Conservation (phyloP, 2,797 vertebrate genomes). For the Falco naumanni region DNA sequence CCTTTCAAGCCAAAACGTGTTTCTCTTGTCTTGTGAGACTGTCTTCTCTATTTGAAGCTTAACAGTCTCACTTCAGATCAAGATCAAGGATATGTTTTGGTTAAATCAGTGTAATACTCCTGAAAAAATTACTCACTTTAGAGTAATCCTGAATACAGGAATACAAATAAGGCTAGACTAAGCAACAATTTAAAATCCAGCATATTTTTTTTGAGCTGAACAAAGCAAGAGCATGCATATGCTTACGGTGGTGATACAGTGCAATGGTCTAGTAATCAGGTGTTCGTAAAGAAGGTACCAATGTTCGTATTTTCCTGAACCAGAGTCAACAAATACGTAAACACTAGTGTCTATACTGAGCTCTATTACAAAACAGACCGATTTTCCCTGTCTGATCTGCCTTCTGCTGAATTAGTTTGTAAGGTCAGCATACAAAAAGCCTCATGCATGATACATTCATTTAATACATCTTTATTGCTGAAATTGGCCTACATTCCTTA, state of each 20-base stretch:
- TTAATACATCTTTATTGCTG: conserved; percentile 33
- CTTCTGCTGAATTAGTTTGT: conserved; percentile 54
- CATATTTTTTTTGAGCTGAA: background rate
- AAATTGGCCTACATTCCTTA: conserved; percentile 50
- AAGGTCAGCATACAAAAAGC: conserved; percentile 31
- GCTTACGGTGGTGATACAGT: background rate
- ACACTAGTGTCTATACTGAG: background rate
- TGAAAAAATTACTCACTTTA: background rate
- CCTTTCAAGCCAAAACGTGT: background rate
- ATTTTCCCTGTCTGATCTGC: conserved; percentile 25
- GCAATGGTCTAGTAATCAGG: background rate
- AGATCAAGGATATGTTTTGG: background rate
- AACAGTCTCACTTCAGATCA: background rate
- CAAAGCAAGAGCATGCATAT: background rate
- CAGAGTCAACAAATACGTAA: conserved; percentile 6
- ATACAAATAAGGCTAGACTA: background rate
- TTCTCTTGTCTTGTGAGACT: background rate
- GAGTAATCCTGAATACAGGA: background rate
- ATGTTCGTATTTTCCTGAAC: background rate
- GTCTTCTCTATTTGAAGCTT: background rate
- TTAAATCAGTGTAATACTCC: background rate
- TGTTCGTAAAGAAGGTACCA: background rate
- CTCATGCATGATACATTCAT: conserved; percentile 9
- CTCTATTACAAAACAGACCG: background rate
- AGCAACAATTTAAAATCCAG: background rate